Conservation (phyloP, 2,113 vertebrate genomes). For the Thermophis baileyi region DNA sequence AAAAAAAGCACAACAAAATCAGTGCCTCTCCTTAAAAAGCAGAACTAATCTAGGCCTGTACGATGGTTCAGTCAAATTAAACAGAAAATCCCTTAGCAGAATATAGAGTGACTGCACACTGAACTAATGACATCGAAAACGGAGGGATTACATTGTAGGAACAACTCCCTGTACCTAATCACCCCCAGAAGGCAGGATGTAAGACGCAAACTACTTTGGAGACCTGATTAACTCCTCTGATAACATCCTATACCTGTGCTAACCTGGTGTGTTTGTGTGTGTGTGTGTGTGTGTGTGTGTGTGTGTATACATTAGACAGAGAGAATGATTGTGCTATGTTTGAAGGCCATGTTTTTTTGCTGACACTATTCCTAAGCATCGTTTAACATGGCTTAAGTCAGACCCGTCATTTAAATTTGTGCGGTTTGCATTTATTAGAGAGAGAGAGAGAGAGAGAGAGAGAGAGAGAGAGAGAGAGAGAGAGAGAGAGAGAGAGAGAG, state of each 20-base stretch:
- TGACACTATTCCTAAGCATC: background rate
- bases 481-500: background rate
- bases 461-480: background rate
- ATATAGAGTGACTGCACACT: constrained; percentile 32
- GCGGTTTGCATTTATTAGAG: background rate
- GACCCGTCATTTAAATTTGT: background rate
- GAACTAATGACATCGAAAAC: constrained; percentile 50
- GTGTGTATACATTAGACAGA: background rate
- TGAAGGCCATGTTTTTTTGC: background rate
- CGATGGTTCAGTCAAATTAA: constrained; percentile 55
- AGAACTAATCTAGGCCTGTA: constrained; percentile 44
- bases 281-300: background rate
- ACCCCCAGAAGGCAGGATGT: constrained; percentile 20
- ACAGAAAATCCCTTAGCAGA: constrained; percentile 49
- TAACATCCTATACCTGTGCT: constrained; percentile 3
- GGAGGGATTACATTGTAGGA: constrained; percentile 28
- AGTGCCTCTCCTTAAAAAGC: constrained; percentile 40
- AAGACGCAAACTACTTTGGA: background rate
- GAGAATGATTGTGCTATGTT: background rate
- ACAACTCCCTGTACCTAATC: constrained; percentile 16
- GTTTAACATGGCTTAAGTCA: background rate
- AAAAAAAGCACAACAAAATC: constrained; percentile 37
- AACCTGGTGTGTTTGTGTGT: constrained; percentile 12
- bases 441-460: too few species aligned
- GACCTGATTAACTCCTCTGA: constrained; percentile 28